Conservation (phyloP, 2,888 invertebrate species). For the Sarcophaga rosellei region DNA sequence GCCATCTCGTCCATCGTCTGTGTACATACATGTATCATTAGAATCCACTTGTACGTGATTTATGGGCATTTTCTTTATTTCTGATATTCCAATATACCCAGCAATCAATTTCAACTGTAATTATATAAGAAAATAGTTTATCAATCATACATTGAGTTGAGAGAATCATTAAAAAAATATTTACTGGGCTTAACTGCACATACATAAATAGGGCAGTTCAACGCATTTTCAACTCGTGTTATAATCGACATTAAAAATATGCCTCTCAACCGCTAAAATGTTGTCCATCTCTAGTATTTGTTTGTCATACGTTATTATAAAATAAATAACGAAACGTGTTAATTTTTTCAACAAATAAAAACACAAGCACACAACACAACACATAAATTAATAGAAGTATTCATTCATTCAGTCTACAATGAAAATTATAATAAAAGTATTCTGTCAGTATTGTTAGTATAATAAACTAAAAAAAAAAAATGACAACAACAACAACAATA, state of each 20-base stretch:
- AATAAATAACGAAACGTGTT: constrained; percentile 63
- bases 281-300: constrained; percentile 67
- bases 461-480: constrained; percentile 5
- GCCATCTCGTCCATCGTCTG: neutral
- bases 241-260: constrained; percentile 45
- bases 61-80: constrained; percentile 70
- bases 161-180: neutral
- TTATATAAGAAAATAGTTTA: too few species aligned
- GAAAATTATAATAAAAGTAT: too few species aligned
- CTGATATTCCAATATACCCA: neutral
- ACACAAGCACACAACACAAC: constrained; percentile 44
- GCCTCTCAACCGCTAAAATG: constrained; percentile 62
- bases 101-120: neutral
- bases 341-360: constrained; percentile 48
- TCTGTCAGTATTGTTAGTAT: too few species aligned
- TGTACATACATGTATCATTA: constrained; percentile 72
- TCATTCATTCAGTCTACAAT: too few species aligned
- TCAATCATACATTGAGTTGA: too few species aligned
- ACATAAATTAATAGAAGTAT: neutral
- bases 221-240: constrained; percentile 16
- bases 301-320: constrained; percentile 52
- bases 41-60: constrained; percentile 78
- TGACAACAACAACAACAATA: constrained; percentile 4
- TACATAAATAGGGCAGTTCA: neutral
- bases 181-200: neutral